Percentiles rank a stretch among this genome's conserved stretches.
Conservation (phyloP, 2,888 invertebrate genomes). For the Phengaris alcon region DNA sequence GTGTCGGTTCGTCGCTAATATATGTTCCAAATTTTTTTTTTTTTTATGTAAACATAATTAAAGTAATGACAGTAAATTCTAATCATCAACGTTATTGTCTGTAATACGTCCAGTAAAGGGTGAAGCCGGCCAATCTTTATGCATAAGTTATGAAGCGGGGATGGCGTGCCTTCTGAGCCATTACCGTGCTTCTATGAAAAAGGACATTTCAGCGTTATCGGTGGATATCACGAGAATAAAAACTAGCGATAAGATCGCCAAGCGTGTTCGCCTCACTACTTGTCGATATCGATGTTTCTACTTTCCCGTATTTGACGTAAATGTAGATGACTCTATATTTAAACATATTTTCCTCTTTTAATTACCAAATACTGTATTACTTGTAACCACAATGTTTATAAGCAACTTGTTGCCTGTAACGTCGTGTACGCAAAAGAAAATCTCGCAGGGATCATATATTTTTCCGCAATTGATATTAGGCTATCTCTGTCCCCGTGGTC, state of each 20-base stretch:
- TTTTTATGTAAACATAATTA: slow-evolving; percentile 9
- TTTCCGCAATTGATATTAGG: too few species aligned
- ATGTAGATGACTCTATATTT: too few species aligned
- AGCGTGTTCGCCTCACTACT: slow-evolving; percentile 42
- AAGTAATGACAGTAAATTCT: slow-evolving; percentile 30
- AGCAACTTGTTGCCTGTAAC: too few species aligned
- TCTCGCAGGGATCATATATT: too few species aligned
- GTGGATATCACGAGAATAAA: slow-evolving; percentile 77
- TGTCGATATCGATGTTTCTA: slow-evolving; percentile 42
- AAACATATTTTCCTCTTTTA: too few species aligned
- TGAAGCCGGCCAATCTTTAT: slow-evolving; percentile 71
- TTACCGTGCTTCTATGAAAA: slow-evolving; percentile 77
- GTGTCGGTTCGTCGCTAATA: neutral
- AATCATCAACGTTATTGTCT: slow-evolving; percentile 40
- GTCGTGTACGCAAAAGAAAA: too few species aligned
- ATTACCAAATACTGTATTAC: too few species aligned
- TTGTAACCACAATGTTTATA: too few species aligned
- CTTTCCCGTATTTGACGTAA: neutral
- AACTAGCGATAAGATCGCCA: slow-evolving; percentile 71
- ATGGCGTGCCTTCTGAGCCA: slow-evolving; percentile 72
- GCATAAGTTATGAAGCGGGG: slow-evolving; percentile 71
- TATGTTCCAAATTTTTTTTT: neutral
- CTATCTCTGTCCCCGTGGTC: too few species aligned
- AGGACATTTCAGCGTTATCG: slow-evolving; percentile 77
- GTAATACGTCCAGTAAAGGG: slow-evolving; percentile 62